These are phyloP conservation scores for Acipenser ruthenus DNA, from an alignment of 2,797 vertebrate genomes.

Conservation along the genomic window DNA sequence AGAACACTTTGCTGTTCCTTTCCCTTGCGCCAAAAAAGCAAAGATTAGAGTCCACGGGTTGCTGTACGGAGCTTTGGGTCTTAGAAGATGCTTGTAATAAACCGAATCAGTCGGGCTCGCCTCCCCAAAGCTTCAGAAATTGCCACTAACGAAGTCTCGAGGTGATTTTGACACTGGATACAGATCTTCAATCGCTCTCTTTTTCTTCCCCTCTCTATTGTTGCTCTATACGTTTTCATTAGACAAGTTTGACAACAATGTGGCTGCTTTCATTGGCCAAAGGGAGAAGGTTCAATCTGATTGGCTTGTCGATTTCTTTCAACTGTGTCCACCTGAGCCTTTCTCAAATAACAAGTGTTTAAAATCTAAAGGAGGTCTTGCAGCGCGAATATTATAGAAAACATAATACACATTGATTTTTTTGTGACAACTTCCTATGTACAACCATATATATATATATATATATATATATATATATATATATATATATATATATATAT, in stretches of 20 bases:
- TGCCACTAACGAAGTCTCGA: constrained; percentile 68
- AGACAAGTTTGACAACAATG: constrained; percentile 98
- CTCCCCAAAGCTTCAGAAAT: constrained; percentile 49
- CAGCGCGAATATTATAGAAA: constrained; percentile 54
- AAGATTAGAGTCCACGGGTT: no score
- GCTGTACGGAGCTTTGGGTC: no score
- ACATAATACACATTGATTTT: constrained; percentile 22
- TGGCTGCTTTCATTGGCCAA: constrained; percentile 92
- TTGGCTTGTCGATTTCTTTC: constrained; percentile 73
- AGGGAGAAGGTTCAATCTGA: constrained; percentile 73
- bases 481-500: no score
- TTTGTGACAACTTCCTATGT: no score
- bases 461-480: no score
- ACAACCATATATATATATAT: no score
- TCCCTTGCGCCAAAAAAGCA: no score
- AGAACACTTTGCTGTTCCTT: no score
- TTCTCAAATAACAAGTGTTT: constrained; percentile 72
- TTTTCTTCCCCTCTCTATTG: constrained; percentile 73
- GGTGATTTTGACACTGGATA: constrained; percentile 63
- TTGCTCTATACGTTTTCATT: constrained; percentile 91
- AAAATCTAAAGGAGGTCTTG: constrained; percentile 59
- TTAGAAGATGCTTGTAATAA: no score
- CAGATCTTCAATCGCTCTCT: constrained; percentile 57
- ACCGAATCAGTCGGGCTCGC: no score
- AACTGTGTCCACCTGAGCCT: constrained; percentile 82